These are phyloP conservation scores for Dendronephthya gigantea DNA, from an alignment of 64 coral and sea anemone species.

Conservation along the genomic window DNA sequence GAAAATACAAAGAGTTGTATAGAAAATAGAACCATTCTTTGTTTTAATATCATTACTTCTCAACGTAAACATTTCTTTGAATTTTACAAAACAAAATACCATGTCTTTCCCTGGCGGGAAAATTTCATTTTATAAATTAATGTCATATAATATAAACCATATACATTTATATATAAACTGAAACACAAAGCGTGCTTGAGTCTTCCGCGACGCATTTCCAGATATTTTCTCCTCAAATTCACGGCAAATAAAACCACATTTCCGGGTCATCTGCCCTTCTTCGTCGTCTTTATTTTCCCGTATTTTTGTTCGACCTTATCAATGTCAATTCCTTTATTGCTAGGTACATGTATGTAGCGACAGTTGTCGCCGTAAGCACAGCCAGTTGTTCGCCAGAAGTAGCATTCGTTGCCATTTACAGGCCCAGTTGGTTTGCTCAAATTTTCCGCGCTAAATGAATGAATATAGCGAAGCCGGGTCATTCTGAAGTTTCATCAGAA, in stretches of 20 bases:
- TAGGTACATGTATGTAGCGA: constrained; percentile 60
- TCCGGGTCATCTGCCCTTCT: not conserved
- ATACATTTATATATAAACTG: too few species aligned
- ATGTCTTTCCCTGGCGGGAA: too few species aligned
- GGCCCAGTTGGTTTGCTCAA: constrained; percentile 55
- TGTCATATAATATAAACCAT: too few species aligned
- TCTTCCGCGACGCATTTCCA: too few species aligned
- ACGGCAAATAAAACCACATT: too few species aligned
- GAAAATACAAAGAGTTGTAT: too few species aligned
- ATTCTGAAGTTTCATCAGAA: too few species aligned
- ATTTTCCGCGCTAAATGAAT: not conserved
- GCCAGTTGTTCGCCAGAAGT: constrained; percentile 98
- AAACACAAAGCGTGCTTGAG: too few species aligned
- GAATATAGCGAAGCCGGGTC: not conserved
- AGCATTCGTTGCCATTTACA: constrained; percentile 93
- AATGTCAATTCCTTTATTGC: constrained; percentile 58
- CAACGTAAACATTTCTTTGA: not conserved
- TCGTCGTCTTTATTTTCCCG: constrained; percentile 36
- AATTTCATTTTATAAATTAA: too few species aligned
- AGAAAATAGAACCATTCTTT: not conserved
- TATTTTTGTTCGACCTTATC: constrained; percentile 93
- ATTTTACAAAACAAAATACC: too few species aligned
- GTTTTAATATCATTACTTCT: not conserved
- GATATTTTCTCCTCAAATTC: too few species aligned
- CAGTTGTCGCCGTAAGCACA: constrained; percentile 80